Evolutionary conservation across 2,797 vertebrate genomes (phyloP).

Genomic region (Protosalanx chinensis): DNA sequence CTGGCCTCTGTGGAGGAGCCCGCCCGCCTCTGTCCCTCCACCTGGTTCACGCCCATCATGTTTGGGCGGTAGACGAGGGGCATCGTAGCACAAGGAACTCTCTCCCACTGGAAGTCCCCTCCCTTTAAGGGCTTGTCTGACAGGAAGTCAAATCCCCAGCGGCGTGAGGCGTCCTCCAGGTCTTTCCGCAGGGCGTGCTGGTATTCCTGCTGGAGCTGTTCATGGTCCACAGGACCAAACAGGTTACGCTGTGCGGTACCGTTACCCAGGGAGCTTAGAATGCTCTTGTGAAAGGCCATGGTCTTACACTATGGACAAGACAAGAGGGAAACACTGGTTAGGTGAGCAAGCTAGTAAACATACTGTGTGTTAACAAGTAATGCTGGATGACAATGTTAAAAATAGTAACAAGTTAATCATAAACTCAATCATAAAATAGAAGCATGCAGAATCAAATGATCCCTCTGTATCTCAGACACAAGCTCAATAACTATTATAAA

Average conservation of each 20-base stretch:
- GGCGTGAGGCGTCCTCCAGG: slow-evolving; percentile 75
- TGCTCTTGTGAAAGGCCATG: slow-evolving; percentile 67
- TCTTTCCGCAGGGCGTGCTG: slow-evolving; percentile 62
- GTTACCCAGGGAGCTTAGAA: slow-evolving; percentile 48
- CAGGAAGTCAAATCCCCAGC: slow-evolving; percentile 91
- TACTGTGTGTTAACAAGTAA: too few species aligned
- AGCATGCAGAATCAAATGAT: not conserved
- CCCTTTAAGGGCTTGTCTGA: slow-evolving; percentile 79
- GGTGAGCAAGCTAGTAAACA: not conserved
- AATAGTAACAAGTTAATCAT: not conserved
- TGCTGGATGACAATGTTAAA: too few species aligned
- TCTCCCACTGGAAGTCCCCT: slow-evolving; percentile 82
- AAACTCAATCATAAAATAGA: not conserved
- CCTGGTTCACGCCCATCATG: not conserved
- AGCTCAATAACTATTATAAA: not conserved
- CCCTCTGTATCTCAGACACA: not conserved
- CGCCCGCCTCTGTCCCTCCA: not conserved
- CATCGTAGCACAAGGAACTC: slow-evolving; percentile 59
- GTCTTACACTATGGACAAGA: slow-evolving; percentile 46
- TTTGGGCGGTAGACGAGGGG: slow-evolving; percentile 67
- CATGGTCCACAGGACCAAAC: slow-evolving; percentile 83
- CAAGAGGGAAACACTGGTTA: not conserved
- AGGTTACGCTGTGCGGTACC: slow-evolving; percentile 75
- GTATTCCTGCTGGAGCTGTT: slow-evolving; percentile 79
- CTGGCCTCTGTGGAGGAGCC: not conserved